Conservation (phyloP, 2,888 invertebrate genomes). For the Arge pagana region DNA sequence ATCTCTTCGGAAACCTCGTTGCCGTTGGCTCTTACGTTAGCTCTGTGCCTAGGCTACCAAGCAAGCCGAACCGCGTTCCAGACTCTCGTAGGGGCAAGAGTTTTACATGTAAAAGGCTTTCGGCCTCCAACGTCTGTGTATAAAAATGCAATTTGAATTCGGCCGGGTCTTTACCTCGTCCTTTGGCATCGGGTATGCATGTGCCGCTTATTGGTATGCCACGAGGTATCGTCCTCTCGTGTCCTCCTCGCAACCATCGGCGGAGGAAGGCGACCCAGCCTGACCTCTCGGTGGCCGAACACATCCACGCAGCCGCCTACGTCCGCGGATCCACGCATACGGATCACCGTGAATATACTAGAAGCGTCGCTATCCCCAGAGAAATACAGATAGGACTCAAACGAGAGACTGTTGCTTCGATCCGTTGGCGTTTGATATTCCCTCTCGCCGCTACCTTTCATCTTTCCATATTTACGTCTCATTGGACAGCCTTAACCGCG, state of each 20-base stretch:
- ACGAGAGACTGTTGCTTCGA: slow-evolving; percentile 14
- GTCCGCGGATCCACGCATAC: neutral
- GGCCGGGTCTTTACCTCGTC: neutral
- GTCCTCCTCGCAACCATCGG: slow-evolving; percentile 2
- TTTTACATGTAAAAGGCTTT: slow-evolving; percentile 18
- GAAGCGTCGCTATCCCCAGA: too few species aligned
- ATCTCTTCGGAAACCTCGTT: too few species aligned
- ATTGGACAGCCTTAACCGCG: slow-evolving; percentile 11
- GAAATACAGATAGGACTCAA: slow-evolving; percentile 2
- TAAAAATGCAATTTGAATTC: slow-evolving; percentile 20
- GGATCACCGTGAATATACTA: neutral
- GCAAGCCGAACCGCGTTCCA: too few species aligned
- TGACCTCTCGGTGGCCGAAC: neutral
- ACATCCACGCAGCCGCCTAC: neutral
- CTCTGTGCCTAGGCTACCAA: too few species aligned
- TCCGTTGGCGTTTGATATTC: slow-evolving; percentile 11
- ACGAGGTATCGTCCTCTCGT: slow-evolving; percentile 12
- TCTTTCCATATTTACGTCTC: slow-evolving; percentile 15
- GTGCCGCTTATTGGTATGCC: slow-evolving; percentile 19
- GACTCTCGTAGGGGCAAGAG: too few species aligned
- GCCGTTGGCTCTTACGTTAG: too few species aligned
- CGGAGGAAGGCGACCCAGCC: too few species aligned
- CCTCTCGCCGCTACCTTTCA: slow-evolving; percentile 3
- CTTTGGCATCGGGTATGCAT: slow-evolving; percentile 17
- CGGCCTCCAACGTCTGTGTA: slow-evolving; percentile 6